phyloP scores from a whole-genome alignment of 2,113 vertebrate species.

The Trichechus manatus region DNA sequence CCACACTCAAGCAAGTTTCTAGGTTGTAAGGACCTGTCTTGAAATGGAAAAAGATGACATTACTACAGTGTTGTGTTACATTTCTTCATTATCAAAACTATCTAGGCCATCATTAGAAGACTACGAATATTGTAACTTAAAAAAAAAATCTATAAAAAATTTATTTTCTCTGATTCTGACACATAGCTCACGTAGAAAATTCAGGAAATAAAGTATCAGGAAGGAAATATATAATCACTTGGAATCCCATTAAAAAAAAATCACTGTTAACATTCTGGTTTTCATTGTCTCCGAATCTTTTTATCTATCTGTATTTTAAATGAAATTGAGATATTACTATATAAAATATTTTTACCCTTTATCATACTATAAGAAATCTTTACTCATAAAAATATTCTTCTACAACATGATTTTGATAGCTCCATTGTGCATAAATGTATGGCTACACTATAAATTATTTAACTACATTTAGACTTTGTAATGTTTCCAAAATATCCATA shows the following conservation, averaged over 20 bases:
- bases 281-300: constrained; percentile 17
- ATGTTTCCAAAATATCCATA: not conserved
- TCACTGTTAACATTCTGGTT: not conserved
- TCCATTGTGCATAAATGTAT: not conserved
- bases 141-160: constrained; percentile 4
- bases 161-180: constrained; percentile 14
- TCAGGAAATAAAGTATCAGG: not conserved
- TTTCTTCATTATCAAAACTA: not conserved
- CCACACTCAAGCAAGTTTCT: constrained; percentile 95
- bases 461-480: not conserved
- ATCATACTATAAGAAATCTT: constrained; percentile 19
- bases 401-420: not conserved
- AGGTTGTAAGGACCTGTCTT: constrained; percentile 97
- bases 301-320: not conserved
- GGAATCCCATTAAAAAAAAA: constrained; percentile 1
- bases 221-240: not conserved
- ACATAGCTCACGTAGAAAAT: not conserved
- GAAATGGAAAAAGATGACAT: not conserved
- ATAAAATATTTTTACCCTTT: not conserved
- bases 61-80: not conserved
- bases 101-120: not conserved
- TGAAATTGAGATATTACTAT: not conserved
- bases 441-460: not conserved
- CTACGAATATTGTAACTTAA: not conserved
- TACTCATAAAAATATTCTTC: not conserved